Evolutionary conservation across 2,888 invertebrate species (phyloP), one percentile per base, ranked within the genome.

Genomic region (Dryadula phaetusa): DNA sequence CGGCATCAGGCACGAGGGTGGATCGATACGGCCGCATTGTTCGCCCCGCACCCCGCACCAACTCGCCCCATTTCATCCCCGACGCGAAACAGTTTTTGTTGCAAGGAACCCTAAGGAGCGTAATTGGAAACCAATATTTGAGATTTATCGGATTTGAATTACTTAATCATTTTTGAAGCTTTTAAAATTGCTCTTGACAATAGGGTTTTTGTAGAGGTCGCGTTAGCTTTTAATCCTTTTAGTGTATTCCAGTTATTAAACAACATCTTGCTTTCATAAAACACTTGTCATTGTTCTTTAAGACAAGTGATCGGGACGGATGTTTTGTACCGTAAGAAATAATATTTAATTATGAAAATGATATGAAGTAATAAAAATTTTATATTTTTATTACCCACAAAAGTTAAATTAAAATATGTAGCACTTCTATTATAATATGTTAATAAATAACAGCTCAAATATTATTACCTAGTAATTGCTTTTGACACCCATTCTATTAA

Each of bases 1-100:
- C 75, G 76, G 64, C 65, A 65, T 60, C 60, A 60, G 65, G 74
- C 67, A 75, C 72, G 79, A 79, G 84, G 85, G 85, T 82, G 86
- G 90, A 91, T 91, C 90, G 90, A 91, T 91, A 90, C 80, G 90
- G 90, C 88, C 92, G 91, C 92, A 91, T 91, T 91, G 91, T 92
- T 91, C 82, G 40, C 86, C 88, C 82, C 83, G 75, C 77, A 78
- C 81, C 81, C 80, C 82, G 72, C 78, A 74, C 77, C 81, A 90
- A 84, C 90, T 89, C 88, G 89, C 91, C 89, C 89, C 84, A 87
- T 88, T 90, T 88, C 88, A 87, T 89, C 88, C 86, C 82, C 81
- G 82, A 84, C 85, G 83, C 83, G 84, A 88, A 87, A 89, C 90
- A 90, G 89, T 90, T 85, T 90, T 90, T 88, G 91, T 88, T 90